Base-by-base conservation (phyloP, 1,140 invertebrate genomes). In the Muscidifurax raptorellus region DNA sequence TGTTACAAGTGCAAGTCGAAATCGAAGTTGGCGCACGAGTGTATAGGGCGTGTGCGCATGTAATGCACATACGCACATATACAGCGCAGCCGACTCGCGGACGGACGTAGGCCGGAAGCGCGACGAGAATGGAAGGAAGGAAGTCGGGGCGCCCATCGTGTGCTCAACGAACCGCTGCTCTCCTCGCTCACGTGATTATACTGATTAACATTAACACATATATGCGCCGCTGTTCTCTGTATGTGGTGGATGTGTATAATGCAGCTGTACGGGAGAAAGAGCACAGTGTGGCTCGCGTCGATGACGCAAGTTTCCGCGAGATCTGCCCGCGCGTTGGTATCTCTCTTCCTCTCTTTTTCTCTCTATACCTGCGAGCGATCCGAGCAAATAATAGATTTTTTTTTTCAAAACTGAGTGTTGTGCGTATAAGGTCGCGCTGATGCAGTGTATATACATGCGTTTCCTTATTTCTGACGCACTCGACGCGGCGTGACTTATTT, bases 91-190 rank as follows among this genome's bases (percentile, higher is more conserved):
- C 27, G 25, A 69, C 52, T 59, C 32, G 40, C 66, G 85, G 32
- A 15, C 82, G 67, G 75, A 59, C 28, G 64, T 85, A 87, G 52
- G 52, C 84, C 87, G 87, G 87, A 87, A 88, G 86, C 83, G 76
- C 30, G 82, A 87, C 88, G 86, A 87, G 86, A 88, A 88, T 87
- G 86, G 84, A 86, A 88, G 88, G 86, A 89, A 87, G 88, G 87
- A 89, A 88, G 85, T 89, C 85, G 86, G 66, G 78, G 77, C 86
- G 81, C 85, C 79, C 86, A 86, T 86, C 78, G 86, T 86, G 78
- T 40, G 77, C 86, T 84, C 86, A 85, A 71, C 83, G 85, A 87
- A 67, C 85, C 83, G 85, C 69, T 86, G 77, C 80, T 84, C 78
- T 30, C 47, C n/a, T 79, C 69, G 76, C 77, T 74, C 83, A 66